phyloP scores from a whole-genome alignment of 2,113 vertebrate species.

The Delphinapterus leucas region DNA sequence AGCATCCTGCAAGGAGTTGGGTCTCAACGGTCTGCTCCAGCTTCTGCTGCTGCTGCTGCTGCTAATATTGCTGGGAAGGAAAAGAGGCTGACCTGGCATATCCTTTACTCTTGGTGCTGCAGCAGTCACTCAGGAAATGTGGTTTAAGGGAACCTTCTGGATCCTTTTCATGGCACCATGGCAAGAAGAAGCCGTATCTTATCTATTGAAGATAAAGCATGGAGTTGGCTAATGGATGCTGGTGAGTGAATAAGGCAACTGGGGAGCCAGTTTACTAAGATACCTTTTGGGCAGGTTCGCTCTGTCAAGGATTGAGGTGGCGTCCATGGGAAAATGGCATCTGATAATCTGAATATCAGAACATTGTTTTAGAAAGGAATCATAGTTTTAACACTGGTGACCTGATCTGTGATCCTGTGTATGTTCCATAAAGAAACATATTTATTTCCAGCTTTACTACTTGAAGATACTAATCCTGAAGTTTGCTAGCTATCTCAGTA shows the following conservation, averaged over 20 bases:
- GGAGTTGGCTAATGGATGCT: slow-evolving; percentile 52
- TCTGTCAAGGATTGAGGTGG: not conserved
- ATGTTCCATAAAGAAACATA: not conserved
- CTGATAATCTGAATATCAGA: not conserved
- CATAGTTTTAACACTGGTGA: too few species aligned
- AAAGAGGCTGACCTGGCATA: slow-evolving; percentile 29
- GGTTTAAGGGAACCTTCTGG: slow-evolving; percentile 57
- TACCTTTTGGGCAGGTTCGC: not conserved
- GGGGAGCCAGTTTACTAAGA: slow-evolving; percentile 19
- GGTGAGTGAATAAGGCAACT: slow-evolving; percentile 32
- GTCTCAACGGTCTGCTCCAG: slow-evolving; percentile 55
- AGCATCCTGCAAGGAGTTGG: slow-evolving; percentile 53
- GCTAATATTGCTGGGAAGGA: slow-evolving; percentile 51
- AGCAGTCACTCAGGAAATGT: slow-evolving; percentile 37
- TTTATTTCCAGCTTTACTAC: not conserved
- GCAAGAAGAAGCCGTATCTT: slow-evolving; percentile 54
- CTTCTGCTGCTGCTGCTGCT: slow-evolving; percentile 64
- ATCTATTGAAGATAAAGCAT: slow-evolving; percentile 62
- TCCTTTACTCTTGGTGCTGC: slow-evolving; percentile 40
- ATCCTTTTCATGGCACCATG: slow-evolving; percentile 55
- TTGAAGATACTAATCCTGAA: not conserved
- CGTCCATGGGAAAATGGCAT: not conserved
- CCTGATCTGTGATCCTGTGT: not conserved
- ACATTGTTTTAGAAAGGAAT: not conserved
- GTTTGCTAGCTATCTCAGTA: not conserved